Evolutionary conservation across 1,140 invertebrate genomes (phyloP).

Genomic region (Phortica variegata): DNA sequence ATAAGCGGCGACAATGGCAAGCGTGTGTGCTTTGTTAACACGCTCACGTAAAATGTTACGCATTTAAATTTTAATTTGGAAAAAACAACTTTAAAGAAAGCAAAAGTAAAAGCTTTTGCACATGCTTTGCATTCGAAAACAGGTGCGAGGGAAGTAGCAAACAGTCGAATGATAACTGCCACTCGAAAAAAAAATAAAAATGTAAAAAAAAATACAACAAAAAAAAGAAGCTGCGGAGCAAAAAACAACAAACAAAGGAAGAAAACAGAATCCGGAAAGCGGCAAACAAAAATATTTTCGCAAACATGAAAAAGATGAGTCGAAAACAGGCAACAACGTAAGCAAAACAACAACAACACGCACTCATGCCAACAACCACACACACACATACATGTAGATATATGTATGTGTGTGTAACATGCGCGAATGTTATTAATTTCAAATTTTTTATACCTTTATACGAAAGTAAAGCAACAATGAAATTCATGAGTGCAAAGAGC

Average conservation of each 20-base stretch:
- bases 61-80: constrained; percentile 30
- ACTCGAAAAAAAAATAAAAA: constrained; percentile 2
- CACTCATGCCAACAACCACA: background rate
- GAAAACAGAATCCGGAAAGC: too few species aligned
- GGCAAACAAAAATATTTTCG: too few species aligned
- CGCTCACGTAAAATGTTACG: too few species aligned
- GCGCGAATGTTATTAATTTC: constrained; percentile 44
- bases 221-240: too few species aligned
- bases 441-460: constrained; percentile 40
- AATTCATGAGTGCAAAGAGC: background rate
- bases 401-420: constrained; percentile 35
- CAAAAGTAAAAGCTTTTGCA: constrained; percentile 19
- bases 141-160: background rate
- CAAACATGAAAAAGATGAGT: too few species aligned
- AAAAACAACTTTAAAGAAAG: constrained; percentile 36
- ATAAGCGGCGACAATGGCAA: too few species aligned
- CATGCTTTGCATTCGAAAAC: constrained; percentile 29
- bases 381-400: constrained; percentile 12
- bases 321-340: too few species aligned
- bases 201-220: constrained; percentile 3
- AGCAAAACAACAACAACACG: background rate
- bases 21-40: constrained; percentile 1
- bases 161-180: background rate
- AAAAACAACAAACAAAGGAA: too few species aligned
- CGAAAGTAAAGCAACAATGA: background rate